These are phyloP conservation scores for Diadumene lineata DNA, from an alignment of 92 coral and sea anemone species.

Conservation along the genomic window DNA sequence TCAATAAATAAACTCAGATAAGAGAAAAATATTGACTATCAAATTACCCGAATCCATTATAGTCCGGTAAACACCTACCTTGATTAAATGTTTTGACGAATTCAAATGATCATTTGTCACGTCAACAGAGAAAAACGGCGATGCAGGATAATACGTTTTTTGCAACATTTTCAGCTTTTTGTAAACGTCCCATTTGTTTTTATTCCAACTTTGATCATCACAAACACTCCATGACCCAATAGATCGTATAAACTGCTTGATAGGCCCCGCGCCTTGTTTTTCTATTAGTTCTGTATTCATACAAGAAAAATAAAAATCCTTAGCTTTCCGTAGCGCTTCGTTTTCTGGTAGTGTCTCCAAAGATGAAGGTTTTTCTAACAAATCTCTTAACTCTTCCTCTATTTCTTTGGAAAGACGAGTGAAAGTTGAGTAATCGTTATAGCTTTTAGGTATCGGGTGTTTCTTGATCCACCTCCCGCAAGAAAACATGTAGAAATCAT, in stretches of 20 bases:
- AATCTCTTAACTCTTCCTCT: constrained; percentile 59
- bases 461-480: constrained; percentile 87
- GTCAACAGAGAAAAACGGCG: constrained; percentile 97
- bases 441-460: constrained; percentile 94
- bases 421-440: constrained; percentile 92
- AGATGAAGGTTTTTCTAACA: constrained; percentile 58
- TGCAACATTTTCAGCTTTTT: constrained; percentile 70
- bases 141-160: constrained; percentile 87
- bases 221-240: constrained; percentile 97
- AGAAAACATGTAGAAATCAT: constrained; percentile 80
- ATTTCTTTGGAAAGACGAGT: constrained; percentile 86
- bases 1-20: too few relatives aligned
- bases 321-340: constrained; percentile 79
- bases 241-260: constrained; percentile 65
- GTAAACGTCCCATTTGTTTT: constrained; percentile 76
- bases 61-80: too few relatives aligned
- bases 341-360: constrained; percentile 44
- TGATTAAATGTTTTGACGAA: constrained; percentile 91
- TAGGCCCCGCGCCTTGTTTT: constrained; percentile 76
- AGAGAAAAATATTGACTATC: too few relatives aligned
- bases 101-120: constrained; percentile 98
- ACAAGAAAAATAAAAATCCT: constrained; percentile 79
- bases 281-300: constrained; percentile 81
- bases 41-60: too few relatives aligned
- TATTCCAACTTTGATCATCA: constrained; percentile 76